phyloP scores from a whole-genome alignment of 2,888 invertebrate genomes.

The Phyto melanocephala region DNA sequence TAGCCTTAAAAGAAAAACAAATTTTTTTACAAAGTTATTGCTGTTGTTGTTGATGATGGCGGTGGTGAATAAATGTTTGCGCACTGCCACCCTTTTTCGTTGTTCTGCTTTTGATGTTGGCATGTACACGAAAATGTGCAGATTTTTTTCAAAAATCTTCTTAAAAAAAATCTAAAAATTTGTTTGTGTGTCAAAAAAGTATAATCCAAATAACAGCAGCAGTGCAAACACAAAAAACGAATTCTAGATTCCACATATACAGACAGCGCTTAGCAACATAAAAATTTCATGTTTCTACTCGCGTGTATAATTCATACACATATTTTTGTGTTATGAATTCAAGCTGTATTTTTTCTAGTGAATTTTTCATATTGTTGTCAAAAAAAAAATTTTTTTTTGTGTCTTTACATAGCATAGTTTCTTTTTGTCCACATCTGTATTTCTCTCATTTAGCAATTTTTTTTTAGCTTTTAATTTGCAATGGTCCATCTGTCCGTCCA shows the following conservation, averaged over 20 bases:
- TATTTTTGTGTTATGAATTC: not conserved
- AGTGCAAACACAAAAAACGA: not conserved
- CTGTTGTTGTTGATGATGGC: not conserved
- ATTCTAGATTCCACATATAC: slow-evolving; percentile 25
- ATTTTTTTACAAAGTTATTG: slow-evolving; percentile 19
- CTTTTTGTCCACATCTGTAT: not conserved
- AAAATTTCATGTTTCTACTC: slow-evolving; percentile 40
- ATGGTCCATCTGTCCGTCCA: not conserved
- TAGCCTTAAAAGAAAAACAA: slow-evolving; percentile 16
- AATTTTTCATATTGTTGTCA: slow-evolving; percentile 55
- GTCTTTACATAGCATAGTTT: slow-evolving; percentile 32
- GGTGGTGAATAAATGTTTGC: slow-evolving; percentile 58
- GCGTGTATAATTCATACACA: slow-evolving; percentile 43
- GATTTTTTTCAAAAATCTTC: slow-evolving; percentile 30
- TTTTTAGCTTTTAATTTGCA: slow-evolving; percentile 33
- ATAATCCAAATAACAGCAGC: not conserved
- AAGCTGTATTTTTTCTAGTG: not conserved
- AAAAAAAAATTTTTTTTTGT: slow-evolving; percentile 35
- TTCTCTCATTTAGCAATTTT: slow-evolving; percentile 5
- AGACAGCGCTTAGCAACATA: slow-evolving; percentile 60
- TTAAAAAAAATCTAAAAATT: slow-evolving; percentile 13
- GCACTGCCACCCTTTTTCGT: slow-evolving; percentile 54
- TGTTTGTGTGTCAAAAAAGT: slow-evolving; percentile 38
- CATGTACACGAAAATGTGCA: slow-evolving; percentile 30
- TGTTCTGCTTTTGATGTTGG: slow-evolving; percentile 37